Conservation (phyloP, 2,113 vertebrate genomes). For the Cathartes aura region DNA sequence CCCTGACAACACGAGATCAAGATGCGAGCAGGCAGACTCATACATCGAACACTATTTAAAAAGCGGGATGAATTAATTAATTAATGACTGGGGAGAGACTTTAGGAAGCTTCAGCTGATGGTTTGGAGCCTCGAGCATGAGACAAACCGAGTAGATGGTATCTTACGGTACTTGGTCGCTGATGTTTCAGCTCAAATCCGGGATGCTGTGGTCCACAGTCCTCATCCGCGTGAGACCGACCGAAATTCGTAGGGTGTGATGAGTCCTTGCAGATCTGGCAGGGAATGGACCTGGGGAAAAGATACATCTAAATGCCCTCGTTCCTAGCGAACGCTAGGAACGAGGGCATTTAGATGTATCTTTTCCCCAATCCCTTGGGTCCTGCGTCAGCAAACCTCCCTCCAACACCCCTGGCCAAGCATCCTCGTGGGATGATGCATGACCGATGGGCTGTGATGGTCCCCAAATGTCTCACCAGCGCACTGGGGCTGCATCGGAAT, state of each 20-base stretch:
- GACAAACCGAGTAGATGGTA: background rate
- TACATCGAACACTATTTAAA: background rate
- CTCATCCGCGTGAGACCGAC: background rate
- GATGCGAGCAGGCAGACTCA: background rate
- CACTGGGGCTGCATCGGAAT: background rate
- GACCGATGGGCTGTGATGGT: background rate
- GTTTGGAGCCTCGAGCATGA: background rate
- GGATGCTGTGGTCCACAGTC: background rate
- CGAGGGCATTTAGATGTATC: background rate
- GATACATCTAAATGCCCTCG: rapidly evolving
- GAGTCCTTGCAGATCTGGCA: background rate
- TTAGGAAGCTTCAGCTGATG: background rate
- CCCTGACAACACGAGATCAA: constrained; percentile 3
- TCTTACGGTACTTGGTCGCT: rapidly evolving
- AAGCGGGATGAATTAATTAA: constrained; percentile 32
- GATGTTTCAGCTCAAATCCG: background rate
- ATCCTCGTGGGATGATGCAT: background rate
- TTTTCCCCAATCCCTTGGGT: background rate
- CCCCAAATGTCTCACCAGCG: background rate
- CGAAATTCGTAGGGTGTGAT: background rate
- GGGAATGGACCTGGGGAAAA: background rate
- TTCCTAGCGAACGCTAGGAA: background rate
- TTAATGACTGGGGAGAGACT: background rate
- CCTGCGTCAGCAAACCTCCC: background rate
- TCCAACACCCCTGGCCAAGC: background rate